Evolutionary conservation across 1,140 invertebrate genomes (phyloP), one percentile per base, ranked within the genome.

Genomic region (Bemisia tabaci): DNA sequence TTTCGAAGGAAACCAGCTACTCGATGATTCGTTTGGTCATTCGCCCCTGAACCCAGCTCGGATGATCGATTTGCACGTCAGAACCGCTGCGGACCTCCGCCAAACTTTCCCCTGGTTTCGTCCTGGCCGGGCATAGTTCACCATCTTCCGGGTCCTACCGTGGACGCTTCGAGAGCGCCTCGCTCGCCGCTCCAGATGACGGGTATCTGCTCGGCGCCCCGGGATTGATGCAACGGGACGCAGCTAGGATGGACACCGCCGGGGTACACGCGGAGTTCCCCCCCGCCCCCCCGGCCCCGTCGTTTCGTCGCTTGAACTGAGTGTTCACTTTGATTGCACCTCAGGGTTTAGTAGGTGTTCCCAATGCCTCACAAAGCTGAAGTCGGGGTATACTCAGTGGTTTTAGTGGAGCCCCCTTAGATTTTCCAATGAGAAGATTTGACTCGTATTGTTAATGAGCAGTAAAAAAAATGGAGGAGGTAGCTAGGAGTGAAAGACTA

Each of bases 11-110:
- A 90, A 90, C 87, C 85, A 89, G 85, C 87, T 89, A 89, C 85
- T 87, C 89, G 87, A 89, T 85, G 84, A 86, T 89, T 90, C 87
- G 86, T 91, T 90, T 90, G 87, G 88, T 90, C 88, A 91, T 91
- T 90, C 87, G 85, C 87, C 87, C 86, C 87, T 89, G 89, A 89
- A 88, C 87, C 83, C 86, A 89, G 82, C 81, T 91, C 83, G 79
- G 85, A 89, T 87, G 85, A 90, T 87, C 87, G 87, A 90, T 90
- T 91, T 65, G 48, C 27, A 65, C 39, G 64, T 65, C 26, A 65
- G 64, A 59, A 65, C 33, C 23, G 64, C 84, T 88, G 80, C 86
- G 85, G 81, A 82, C 87, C 81, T 90, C 87, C 87, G 90, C 82
- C 87, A 81, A 85, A 82, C 87, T 90, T 91, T 90, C 85, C 87